Percentiles rank a stretch among this genome's conserved stretches.
Conservation (phyloP, 2,113 vertebrate genomes). For the Brachyhypopomus occidentalis region DNA sequence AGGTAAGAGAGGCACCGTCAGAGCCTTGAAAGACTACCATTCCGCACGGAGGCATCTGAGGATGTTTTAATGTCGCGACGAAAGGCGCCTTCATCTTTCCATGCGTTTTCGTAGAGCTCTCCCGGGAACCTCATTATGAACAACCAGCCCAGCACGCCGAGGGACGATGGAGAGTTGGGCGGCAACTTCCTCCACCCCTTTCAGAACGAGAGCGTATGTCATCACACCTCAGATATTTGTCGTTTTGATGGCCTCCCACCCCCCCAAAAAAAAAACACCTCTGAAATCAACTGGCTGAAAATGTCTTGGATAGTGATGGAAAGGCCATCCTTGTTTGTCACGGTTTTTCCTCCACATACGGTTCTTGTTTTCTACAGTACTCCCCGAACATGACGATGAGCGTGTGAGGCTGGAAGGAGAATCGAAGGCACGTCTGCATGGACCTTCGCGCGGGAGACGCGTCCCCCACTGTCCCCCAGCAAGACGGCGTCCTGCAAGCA, state of each 20-base stretch:
- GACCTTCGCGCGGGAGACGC: not conserved
- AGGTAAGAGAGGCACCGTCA: constrained; percentile 75
- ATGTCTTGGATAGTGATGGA: too few species aligned
- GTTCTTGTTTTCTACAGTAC: constrained; percentile 73
- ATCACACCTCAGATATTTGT: not conserved
- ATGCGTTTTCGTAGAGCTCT: constrained; percentile 83
- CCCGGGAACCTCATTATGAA: constrained; percentile 98
- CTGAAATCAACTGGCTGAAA: too few species aligned
- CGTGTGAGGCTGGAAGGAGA: constrained; percentile 73
- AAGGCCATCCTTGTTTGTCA: not conserved
- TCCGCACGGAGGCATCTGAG: not conserved
- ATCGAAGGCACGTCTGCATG: not conserved
- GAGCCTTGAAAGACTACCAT: not conserved
- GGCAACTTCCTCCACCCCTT: constrained; percentile 98
- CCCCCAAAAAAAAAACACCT: not conserved
- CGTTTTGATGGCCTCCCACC: not conserved
- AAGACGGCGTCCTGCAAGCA: too few species aligned
- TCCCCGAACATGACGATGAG: constrained; percentile 92
- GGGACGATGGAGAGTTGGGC: constrained; percentile 96
- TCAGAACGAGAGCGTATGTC: constrained; percentile 88
- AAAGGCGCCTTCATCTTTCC: constrained; percentile 13
- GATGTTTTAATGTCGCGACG: constrained; percentile 12
- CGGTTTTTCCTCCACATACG: constrained; percentile 54
- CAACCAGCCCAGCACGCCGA: constrained; percentile 96
- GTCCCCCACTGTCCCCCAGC: too few species aligned